These are phyloP conservation scores for Polypterus senegalus DNA, from an alignment of 2,113 vertebrate species.

Conservation along the genomic window DNA sequence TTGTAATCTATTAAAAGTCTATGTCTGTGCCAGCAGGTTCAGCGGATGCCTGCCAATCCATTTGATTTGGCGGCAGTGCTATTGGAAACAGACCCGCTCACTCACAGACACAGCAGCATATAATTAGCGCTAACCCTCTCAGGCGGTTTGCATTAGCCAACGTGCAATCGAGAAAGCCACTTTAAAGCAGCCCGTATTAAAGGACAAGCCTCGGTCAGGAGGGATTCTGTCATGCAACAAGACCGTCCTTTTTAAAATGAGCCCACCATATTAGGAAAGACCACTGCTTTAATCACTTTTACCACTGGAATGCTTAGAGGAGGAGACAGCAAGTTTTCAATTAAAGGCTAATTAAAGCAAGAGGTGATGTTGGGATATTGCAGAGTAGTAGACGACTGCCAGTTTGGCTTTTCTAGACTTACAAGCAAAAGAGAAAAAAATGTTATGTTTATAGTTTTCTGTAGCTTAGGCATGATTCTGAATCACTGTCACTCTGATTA, in stretches of 20 bases:
- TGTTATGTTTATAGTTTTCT: too few species aligned
- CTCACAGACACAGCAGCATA: conserved; percentile 36
- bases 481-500: too few species aligned
- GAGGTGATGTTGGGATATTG: conserved; percentile 4
- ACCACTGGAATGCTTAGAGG: conserved; percentile 45
- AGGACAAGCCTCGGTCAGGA: conserved; percentile 67
- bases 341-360: conserved; percentile 47
- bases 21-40: conserved; percentile 1
- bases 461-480: too few species aligned
- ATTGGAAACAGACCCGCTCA: conserved; percentile 28
- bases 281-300: conserved; percentile 36
- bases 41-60: background rate
- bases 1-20: background rate
- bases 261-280: conserved; percentile 35
- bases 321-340: conserved; percentile 41
- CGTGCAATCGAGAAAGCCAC: conserved; percentile 60
- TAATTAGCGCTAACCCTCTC: conserved; percentile 55
- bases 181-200: conserved; percentile 58
- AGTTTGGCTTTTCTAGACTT: background rate
- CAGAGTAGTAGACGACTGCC: background rate
- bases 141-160: conserved; percentile 53
- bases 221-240: conserved; percentile 64
- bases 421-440: background rate
- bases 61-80: conserved; percentile 30
- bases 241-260: conserved; percentile 48